Percentiles rank a stretch among this genome's conserved stretches.
These are phyloP conservation scores for Aporophyla nigra DNA, from an alignment of 2,888 invertebrate genomes.

Conservation along the genomic window DNA sequence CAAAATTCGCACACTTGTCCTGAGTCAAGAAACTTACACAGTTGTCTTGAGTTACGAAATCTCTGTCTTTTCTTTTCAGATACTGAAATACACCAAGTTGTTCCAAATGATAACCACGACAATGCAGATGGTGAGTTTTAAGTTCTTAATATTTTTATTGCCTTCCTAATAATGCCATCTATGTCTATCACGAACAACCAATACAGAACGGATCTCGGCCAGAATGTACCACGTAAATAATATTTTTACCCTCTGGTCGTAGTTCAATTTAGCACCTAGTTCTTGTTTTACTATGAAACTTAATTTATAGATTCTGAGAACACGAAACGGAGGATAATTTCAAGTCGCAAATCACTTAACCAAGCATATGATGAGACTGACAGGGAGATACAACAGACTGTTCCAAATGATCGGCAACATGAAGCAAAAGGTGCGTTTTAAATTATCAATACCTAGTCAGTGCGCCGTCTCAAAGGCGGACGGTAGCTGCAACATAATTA, in stretches of 20 bases:
- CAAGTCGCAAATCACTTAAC: background rate
- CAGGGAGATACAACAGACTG: background rate
- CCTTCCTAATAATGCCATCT: no score
- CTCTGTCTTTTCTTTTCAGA: background rate
- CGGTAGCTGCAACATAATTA: background rate
- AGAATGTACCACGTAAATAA: background rate
- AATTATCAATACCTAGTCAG: background rate
- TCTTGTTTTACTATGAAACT: background rate
- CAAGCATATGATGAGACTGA: background rate
- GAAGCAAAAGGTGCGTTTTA: slow-evolving; percentile 12
- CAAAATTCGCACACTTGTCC: no score
- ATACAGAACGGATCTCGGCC: background rate
- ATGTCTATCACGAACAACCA: no score
- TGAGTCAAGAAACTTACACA: background rate
- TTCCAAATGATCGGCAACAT: background rate
- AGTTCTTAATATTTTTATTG: background rate
- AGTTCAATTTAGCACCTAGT: background rate
- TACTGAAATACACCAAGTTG: background rate
- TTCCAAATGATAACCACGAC: background rate
- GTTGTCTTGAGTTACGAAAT: background rate
- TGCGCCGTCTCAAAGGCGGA: no score
- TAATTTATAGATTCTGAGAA: background rate
- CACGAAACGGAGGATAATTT: background rate
- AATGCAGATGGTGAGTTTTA: slow-evolving; percentile 12
- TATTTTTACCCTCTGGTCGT: background rate